phyloP scores from a whole-genome alignment of 2,888 invertebrate genomes.

The Chouioia cunea region DNA sequence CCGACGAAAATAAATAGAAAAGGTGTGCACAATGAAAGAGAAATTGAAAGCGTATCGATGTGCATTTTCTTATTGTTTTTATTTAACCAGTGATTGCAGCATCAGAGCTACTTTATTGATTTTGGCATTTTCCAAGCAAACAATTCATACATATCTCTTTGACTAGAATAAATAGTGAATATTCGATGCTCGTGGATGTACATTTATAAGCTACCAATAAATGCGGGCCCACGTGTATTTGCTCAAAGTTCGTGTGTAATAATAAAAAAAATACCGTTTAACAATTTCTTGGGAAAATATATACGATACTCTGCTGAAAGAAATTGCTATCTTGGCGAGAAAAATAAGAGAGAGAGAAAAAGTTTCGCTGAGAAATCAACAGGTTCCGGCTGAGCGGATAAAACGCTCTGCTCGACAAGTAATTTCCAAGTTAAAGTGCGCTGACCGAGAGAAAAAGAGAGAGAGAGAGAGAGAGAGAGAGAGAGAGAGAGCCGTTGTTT shows the following conservation, averaged over 20 bases:
- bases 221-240: too few relatives aligned
- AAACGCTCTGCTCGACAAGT: neutral
- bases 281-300: too few relatives aligned
- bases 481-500: neutral
- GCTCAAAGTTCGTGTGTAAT: too few relatives aligned
- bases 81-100: neutral
- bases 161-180: too few relatives aligned
- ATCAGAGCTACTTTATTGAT: neutral
- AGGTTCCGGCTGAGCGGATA: neutral
- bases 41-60: too few relatives aligned
- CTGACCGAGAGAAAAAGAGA: neutral
- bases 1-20: slow-evolving; percentile 1
- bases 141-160: too few relatives aligned
- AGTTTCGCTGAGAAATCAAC: neutral
- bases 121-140: neutral
- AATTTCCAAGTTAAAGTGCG: neutral
- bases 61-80: too few relatives aligned
- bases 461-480: neutral
- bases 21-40: slow-evolving; percentile 1
- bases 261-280: too few relatives aligned
- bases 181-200: too few relatives aligned
- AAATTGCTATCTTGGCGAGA: slow-evolving; percentile 10
- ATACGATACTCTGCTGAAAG: neutral
- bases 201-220: too few relatives aligned
- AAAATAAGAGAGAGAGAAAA: neutral